A percentile compares a stretch with the other conserved stretches of the same genome.
Evolutionary conservation across 2,797 vertebrate species (phyloP).

Genomic region (Centropyge bicolor): DNA sequence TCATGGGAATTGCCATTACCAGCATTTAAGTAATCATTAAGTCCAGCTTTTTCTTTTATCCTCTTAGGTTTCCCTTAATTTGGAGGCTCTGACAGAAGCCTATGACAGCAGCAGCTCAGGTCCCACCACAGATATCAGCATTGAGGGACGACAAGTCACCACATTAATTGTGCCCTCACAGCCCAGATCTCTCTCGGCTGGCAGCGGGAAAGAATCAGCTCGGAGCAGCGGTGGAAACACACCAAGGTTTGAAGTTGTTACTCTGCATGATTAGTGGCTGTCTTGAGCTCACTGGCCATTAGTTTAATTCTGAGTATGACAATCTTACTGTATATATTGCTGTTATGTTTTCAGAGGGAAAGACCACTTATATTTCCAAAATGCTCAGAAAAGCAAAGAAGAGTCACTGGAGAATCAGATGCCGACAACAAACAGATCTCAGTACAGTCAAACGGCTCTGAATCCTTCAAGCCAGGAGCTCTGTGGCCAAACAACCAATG

Average conservation of each 20-base stretch:
- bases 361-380: constrained; percentile 88
- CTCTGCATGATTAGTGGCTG: neutral
- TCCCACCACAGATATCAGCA: constrained; percentile 77
- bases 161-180: constrained; percentile 61
- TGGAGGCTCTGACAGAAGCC: constrained; percentile 90
- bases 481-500: constrained; percentile 71
- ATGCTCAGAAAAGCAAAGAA: constrained; percentile 63
- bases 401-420: constrained; percentile 65
- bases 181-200: constrained; percentile 45
- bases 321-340: constrained; percentile 42
- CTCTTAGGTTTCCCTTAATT: constrained; percentile 88
- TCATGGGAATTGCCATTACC: neutral
- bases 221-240: constrained; percentile 78
- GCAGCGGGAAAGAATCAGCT: constrained; percentile 73
- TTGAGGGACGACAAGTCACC: constrained; percentile 65
- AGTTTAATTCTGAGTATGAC: constrained; percentile 9
- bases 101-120: constrained; percentile 86
- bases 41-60: constrained; percentile 31
- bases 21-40: neutral
- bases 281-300: neutral
- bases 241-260: constrained; percentile 83
- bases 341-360: constrained; percentile 83
- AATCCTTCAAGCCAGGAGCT: constrained; percentile 43
- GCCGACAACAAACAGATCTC: constrained; percentile 42
- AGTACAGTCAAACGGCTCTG: constrained; percentile 28